Conservation (phyloP, 2,888 invertebrate species). For the Altica lythri region DNA sequence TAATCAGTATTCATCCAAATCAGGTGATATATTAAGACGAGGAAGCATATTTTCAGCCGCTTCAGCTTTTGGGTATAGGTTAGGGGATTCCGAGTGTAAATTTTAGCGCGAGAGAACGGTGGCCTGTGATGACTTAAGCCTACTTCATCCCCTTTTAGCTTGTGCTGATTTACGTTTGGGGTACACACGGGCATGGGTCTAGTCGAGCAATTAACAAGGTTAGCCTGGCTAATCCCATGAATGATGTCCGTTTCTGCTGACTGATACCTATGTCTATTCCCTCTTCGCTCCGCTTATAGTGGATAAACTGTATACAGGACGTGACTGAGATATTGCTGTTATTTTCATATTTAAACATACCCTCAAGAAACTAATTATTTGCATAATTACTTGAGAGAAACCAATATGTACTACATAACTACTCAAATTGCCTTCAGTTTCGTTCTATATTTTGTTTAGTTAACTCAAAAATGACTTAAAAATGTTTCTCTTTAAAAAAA, state of each 20-base stretch:
- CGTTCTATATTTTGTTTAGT: too few relatives aligned
- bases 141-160: constrained; percentile 57
- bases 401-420: too few relatives aligned
- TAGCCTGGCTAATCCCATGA: constrained; percentile 61
- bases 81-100: constrained; percentile 49
- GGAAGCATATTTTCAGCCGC: constrained; percentile 41
- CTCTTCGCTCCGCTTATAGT: constrained; percentile 9
- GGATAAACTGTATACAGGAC: constrained; percentile 22
- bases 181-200: constrained; percentile 54
- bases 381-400: too few relatives aligned
- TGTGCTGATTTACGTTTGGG: constrained; percentile 58
- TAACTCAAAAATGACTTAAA: too few relatives aligned
- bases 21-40: constrained; percentile 34
- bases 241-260: constrained; percentile 57
- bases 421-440: too few relatives aligned
- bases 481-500: too few relatives aligned
- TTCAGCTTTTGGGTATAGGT: constrained; percentile 21
- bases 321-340: too few relatives aligned
- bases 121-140: constrained; percentile 58
- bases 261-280: constrained; percentile 49
- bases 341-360: too few relatives aligned
- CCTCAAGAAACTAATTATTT: too few relatives aligned
- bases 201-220: constrained; percentile 60
- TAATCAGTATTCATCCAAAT: constrained; percentile 26
- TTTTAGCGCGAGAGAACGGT: constrained; percentile 44